A percentile compares a stretch with the other conserved stretches of the same genome.
Evolutionary conservation across 2,113 vertebrate species (phyloP).

Genomic region (Amphilophus citrinellus): DNA sequence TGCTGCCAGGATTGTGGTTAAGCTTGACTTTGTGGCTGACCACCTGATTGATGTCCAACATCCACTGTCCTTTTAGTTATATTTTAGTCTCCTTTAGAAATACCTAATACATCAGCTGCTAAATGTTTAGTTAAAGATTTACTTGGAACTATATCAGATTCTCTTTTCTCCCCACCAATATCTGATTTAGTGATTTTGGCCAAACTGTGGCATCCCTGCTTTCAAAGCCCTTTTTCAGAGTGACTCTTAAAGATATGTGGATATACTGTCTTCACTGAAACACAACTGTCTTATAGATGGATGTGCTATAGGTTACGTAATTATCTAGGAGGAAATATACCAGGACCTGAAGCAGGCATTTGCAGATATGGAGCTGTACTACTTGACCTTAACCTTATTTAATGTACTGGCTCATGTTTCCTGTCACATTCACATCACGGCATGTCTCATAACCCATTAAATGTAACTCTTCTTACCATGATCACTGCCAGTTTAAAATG

Average conservation of each 20-base stretch:
- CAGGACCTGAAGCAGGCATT: not conserved
- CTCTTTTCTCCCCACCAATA: accelerated
- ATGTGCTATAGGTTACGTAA: not conserved
- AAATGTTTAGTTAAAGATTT: not conserved
- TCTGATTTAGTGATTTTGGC: not conserved
- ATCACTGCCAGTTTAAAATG: conserved; percentile 20
- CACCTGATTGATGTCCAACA: too few relatives aligned
- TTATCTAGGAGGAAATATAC: not conserved
- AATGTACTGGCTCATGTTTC: not conserved
- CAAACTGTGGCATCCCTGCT: not conserved
- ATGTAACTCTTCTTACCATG: not conserved
- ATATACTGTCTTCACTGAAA: not conserved
- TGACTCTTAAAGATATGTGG: not conserved
- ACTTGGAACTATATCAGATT: not conserved
- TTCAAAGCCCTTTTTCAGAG: not conserved
- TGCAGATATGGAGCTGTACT: not conserved
- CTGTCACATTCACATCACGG: not conserved
- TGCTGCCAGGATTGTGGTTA: too few relatives aligned
- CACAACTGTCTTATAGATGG: conserved; percentile 12
- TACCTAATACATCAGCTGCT: not conserved
- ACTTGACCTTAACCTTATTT: not conserved
- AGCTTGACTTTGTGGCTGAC: too few relatives aligned
- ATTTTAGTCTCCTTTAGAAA: not conserved
- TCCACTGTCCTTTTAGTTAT: not conserved
- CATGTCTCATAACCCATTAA: not conserved